Evolutionary conservation across 2,797 vertebrate species (phyloP), one percentile per base, ranked within the genome.

Genomic region (Pseudotriccus pelzelni): DNA sequence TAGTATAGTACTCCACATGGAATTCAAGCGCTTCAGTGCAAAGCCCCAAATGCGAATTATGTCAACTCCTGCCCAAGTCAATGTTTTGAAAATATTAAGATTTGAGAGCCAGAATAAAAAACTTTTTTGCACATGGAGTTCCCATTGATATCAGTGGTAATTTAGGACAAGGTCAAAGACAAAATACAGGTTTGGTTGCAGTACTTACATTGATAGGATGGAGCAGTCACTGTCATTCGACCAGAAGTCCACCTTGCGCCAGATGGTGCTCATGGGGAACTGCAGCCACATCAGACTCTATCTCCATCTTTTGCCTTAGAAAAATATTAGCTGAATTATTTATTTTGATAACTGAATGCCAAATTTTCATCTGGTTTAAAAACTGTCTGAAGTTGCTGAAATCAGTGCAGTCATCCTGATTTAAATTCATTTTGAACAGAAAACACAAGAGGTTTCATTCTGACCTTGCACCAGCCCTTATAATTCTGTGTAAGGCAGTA

Each of bases 361-460:
- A 84, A 37, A 70, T 88, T 93, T 90, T 94, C 44, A 82, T 81
- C 77, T 88, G 76, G 59, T 87, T 86, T 74, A 55, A 84, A 92
- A 90, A 10, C 70, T 91, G 80, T 37, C 72, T 59, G 74, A 84
- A 88, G 70, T 86, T 93, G 77, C 80, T 94, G 94, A 96, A 96
- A 96, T 96, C 94, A 91, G 66, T 94, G 56, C 77, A 95, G 89
- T 92, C 81, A 96, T 90, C 90, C 93, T 96, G 94, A 95, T 95
- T 96, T 96, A 96, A 94, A 97, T 96, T 94, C 41, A 89, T 90
- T 96, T 94, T 90, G 46, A 95, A 94, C 74, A 94, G 94, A 93
- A 97, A 96, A 95, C 93, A 90, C 91, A 94, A 76, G 91, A 96
- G 89, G 87, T n/a, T 96, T 96, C 63, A 87, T 82, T 91, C 77